Conservation (phyloP, 92 coral and sea anemone species). For the Actinernus sp. region DNA sequence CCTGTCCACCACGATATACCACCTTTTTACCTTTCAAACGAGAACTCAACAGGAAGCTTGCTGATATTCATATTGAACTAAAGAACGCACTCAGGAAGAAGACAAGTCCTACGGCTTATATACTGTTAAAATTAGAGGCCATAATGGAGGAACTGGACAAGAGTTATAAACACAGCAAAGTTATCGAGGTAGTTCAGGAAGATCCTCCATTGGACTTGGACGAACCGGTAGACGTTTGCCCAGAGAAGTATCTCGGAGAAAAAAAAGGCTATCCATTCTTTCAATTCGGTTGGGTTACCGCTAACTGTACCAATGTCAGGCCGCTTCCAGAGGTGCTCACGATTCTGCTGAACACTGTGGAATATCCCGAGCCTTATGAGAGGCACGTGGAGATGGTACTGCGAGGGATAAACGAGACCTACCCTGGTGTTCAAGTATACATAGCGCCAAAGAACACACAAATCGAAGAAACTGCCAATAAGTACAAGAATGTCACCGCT, state of each 20-base stretch:
- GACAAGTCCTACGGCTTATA: conserved; percentile 11
- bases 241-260: conserved; percentile 40
- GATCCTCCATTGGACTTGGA: not conserved
- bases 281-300: conserved; percentile 19
- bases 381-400: conserved; percentile 1
- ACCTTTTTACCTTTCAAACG: conserved; percentile 23
- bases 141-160: conserved; percentile 9
- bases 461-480: conserved; percentile 8
- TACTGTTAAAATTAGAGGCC: conserved; percentile 19
- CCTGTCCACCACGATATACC: conserved; percentile 28
- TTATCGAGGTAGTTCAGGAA: conserved; percentile 2
- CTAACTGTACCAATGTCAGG: conserved; percentile 39
- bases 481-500: conserved; percentile 6
- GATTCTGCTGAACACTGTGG: conserved; percentile 12
- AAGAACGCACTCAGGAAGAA: conserved; percentile 2
- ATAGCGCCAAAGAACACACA: conserved; percentile 13
- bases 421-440: conserved; percentile 13
- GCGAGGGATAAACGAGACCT: conserved; percentile 6
- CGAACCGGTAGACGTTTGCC: conserved; percentile 42
- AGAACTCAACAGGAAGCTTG: conserved; percentile 21
- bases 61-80: conserved; percentile 28
- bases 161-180: conserved; percentile 6
- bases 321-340: conserved; percentile 33
- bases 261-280: conserved; percentile 36
- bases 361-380: conserved; percentile 26